Conservation (phyloP, 2,113 vertebrate species). For the Picathartes gymnocephalus region DNA sequence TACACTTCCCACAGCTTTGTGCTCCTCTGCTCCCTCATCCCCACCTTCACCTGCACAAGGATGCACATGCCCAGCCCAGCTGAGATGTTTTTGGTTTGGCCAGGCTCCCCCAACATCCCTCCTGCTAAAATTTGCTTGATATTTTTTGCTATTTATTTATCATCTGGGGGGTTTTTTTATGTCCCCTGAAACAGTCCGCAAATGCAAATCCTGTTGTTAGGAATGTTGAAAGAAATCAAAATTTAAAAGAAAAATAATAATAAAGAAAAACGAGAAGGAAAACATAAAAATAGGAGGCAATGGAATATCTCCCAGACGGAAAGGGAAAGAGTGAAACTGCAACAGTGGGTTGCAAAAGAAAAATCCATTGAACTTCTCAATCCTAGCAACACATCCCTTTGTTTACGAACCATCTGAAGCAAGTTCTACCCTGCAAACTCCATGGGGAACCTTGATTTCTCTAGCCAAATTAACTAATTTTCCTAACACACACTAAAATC, state of each 20-base stretch:
- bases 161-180: not conserved
- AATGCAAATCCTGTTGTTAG: constrained; percentile 21
- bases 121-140: constrained; percentile 39
- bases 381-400: not conserved
- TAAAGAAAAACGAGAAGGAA: not conserved
- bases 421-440: constrained; percentile 18
- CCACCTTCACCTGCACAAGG: not conserved
- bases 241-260: not conserved
- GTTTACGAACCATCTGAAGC: not conserved
- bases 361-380: not conserved
- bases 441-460: constrained; percentile 23
- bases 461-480: constrained; percentile 42
- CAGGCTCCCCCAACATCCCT: not conserved
- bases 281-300: constrained; percentile 15
- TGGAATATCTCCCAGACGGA: not conserved
- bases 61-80: not conserved
- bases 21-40: not conserved
- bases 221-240: not conserved
- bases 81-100: not conserved
- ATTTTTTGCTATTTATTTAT: constrained; percentile 44
- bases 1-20: not conserved
- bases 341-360: constrained; percentile 10
- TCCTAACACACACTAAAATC: constrained; percentile 47
- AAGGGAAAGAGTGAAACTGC: not conserved
- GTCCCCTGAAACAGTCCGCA: constrained; percentile 45